phyloP scores from a whole-genome alignment of 2,888 invertebrate genomes.

The Euplagia quadripunctaria region DNA sequence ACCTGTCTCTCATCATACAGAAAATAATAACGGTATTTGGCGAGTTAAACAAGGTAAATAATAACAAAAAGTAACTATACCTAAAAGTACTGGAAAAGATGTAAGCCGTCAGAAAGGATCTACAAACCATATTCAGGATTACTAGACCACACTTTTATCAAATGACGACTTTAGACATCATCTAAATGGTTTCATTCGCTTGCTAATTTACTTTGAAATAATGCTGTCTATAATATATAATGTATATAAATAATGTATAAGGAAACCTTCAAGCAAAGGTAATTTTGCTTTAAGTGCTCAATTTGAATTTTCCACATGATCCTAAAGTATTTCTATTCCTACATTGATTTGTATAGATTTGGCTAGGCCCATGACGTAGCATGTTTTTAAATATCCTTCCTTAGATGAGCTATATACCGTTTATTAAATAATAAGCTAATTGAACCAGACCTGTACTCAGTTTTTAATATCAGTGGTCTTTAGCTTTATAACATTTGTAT shows the following conservation, averaged over 20 bases:
- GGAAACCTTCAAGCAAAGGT: too few species aligned
- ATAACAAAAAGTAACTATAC: conserved; percentile 42
- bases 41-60: conserved; percentile 34
- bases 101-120: conserved; percentile 30
- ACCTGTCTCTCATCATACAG: conserved; percentile 22
- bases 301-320: too few species aligned
- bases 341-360: too few species aligned
- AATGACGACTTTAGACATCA: conserved; percentile 25
- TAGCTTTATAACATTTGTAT: background rate
- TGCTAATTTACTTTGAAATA: conserved; percentile 6
- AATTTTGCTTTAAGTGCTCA: too few species aligned
- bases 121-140: conserved; percentile 19
- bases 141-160: conserved; percentile 30
- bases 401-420: too few species aligned
- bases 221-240: too few species aligned
- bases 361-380: too few species aligned
- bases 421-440: too few species aligned
- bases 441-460: too few species aligned
- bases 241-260: too few species aligned
- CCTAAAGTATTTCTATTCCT: too few species aligned
- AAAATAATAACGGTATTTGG: conserved; percentile 33
- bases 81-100: conserved; percentile 46
- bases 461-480: background rate
- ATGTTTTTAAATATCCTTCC: too few species aligned
- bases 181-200: conserved; percentile 19